Conservation (phyloP, 2,888 invertebrate genomes). For the Amphipoea lucens region DNA sequence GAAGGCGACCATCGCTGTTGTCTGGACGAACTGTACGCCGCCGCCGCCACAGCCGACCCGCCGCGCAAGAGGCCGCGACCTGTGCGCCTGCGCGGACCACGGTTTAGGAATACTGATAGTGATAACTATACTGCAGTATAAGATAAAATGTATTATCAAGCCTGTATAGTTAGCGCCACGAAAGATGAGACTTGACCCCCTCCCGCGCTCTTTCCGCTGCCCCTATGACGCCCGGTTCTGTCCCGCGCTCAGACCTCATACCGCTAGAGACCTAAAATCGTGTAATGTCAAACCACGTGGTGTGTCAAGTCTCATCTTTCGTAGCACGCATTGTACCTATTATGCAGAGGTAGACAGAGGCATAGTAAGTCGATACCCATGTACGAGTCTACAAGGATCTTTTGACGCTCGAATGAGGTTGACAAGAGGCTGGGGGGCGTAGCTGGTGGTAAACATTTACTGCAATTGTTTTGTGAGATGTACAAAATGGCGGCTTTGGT, state of each 20-base stretch:
- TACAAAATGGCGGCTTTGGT: not conserved
- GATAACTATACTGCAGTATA: conserved; percentile 48
- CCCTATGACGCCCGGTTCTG: too few relatives aligned
- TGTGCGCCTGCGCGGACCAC: conserved; percentile 76
- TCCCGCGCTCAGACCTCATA: too few relatives aligned
- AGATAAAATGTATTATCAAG: not conserved
- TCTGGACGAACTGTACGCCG: conserved; percentile 86
- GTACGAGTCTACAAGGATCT: not conserved
- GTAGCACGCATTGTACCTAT: too few relatives aligned
- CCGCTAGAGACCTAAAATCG: too few relatives aligned
- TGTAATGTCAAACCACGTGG: too few relatives aligned
- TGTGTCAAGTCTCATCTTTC: too few relatives aligned
- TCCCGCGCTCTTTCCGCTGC: too few relatives aligned
- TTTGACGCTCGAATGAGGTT: not conserved
- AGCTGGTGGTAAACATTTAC: not conserved
- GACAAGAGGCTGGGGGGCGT: not conserved
- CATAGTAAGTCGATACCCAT: not conserved
- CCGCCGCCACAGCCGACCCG: conserved; percentile 79
- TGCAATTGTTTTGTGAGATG: not conserved
- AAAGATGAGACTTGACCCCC: too few relatives aligned
- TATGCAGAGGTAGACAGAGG: not conserved
- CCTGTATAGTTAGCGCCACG: too few relatives aligned
- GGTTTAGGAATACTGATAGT: conserved; percentile 63
- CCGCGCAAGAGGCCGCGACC: conserved; percentile 77
- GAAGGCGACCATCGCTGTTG: conserved; percentile 93